Conservation (phyloP, 2,888 invertebrate species). For the Drosophila helvetica region DNA sequence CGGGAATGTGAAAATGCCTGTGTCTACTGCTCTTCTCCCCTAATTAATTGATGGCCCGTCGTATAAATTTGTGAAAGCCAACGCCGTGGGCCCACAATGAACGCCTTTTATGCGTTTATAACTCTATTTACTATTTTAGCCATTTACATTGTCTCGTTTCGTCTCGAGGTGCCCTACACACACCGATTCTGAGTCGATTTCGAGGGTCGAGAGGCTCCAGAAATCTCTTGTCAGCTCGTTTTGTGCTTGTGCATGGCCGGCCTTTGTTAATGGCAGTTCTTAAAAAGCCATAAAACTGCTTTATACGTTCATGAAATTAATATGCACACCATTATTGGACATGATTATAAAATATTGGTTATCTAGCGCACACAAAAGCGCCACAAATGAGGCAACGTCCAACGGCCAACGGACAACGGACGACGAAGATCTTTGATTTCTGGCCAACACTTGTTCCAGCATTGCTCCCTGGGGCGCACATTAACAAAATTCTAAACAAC, state of each 20-base stretch:
- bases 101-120: constrained; percentile 73
- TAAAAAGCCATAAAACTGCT: constrained; percentile 79
- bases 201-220: constrained; percentile 17
- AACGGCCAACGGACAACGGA: background rate
- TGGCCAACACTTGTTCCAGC: constrained; percentile 61
- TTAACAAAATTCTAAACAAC: constrained; percentile 73
- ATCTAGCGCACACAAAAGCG: constrained; percentile 72
- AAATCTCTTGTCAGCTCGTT: constrained; percentile 57
- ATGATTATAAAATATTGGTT: constrained; percentile 78
- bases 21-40: constrained; percentile 38
- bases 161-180: background rate
- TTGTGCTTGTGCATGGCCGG: constrained; percentile 74
- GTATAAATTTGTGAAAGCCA: constrained; percentile 79
- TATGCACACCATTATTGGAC: constrained; percentile 78
- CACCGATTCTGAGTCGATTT: background rate
- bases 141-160: constrained; percentile 42
- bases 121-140: constrained; percentile 73
- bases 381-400: constrained; percentile 54
- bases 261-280: constrained; percentile 77
- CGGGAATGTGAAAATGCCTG: constrained; percentile 63
- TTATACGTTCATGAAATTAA: constrained; percentile 75
- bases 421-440: constrained; percentile 58
- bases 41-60: constrained; percentile 76
- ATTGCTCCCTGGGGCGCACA: constrained; percentile 64
- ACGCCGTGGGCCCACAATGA: constrained; percentile 71